A percentile compares a stretch with the other conserved stretches of the same genome.
These are phyloP conservation scores for Suillia variegata DNA, from an alignment of 2,888 invertebrate species.

Conservation along the genomic window DNA sequence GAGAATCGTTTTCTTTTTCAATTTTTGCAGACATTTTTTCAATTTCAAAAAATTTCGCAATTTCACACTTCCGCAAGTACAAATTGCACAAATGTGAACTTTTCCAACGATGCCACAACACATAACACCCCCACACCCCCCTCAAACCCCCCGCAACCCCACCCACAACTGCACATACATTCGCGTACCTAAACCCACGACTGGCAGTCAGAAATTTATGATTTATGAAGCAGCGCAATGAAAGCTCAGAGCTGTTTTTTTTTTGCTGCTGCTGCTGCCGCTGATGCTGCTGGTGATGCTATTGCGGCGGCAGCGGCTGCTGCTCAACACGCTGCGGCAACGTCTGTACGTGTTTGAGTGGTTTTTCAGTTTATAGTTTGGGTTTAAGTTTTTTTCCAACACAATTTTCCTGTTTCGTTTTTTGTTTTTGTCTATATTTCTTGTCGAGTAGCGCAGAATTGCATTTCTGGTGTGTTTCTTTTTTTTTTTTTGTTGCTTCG, in stretches of 20 bases:
- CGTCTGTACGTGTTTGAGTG: slow-evolving; percentile 1
- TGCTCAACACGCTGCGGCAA: slow-evolving; percentile 1
- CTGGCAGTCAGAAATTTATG: slow-evolving; percentile 29
- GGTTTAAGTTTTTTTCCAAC: too few relatives aligned
- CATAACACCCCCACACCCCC: too few relatives aligned
- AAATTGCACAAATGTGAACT: slow-evolving; percentile 35
- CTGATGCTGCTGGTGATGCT: too few relatives aligned
- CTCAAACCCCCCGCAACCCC: not conserved
- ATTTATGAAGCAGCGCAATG: slow-evolving; percentile 37
- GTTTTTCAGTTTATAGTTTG: slow-evolving; percentile 6
- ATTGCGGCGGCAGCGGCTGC: too few relatives aligned
- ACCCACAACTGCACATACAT: not conserved
- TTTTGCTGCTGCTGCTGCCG: too few relatives aligned
- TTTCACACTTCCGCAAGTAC: slow-evolving; percentile 51
- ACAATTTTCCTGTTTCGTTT: too few relatives aligned
- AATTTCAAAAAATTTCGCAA: too few relatives aligned
- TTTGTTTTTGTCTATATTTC: too few relatives aligned
- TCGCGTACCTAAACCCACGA: not conserved
- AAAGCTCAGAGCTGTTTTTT: not conserved
- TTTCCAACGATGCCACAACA: too few relatives aligned
- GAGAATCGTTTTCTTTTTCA: too few relatives aligned
- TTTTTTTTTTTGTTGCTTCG: not conserved
- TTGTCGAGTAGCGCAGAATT: not conserved
- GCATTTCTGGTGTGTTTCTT: not conserved
- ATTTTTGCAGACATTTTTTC: too few relatives aligned